A percentile compares a stretch with the other conserved stretches of the same genome.
phyloP scores from a whole-genome alignment of 2,888 invertebrate genomes.

The Macrophya alboannulata region DNA sequence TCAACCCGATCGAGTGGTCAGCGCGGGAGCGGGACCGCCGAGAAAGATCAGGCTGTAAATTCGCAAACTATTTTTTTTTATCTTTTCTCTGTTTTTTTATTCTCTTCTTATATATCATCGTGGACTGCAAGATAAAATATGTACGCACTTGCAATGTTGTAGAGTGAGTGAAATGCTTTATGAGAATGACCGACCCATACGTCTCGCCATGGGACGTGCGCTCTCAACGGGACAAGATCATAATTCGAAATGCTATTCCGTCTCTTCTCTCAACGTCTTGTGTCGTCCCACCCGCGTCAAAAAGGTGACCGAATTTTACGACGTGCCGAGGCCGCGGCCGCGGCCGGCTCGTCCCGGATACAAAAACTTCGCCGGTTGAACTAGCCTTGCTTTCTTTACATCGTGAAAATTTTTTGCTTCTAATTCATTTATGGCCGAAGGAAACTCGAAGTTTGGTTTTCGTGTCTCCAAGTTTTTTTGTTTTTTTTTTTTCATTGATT shows the following conservation, averaged over 20 bases:
- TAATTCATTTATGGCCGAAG: neutral
- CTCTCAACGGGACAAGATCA: conserved; percentile 51
- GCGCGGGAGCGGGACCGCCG: neutral
- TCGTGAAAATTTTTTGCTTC: neutral
- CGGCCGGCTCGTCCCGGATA: conserved; percentile 22
- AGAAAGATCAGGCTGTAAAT: conserved; percentile 35
- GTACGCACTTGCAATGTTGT: conserved; percentile 54
- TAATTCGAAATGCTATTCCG: conserved; percentile 52
- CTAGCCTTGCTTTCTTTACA: neutral
- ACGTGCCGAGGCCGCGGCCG: conserved; percentile 34
- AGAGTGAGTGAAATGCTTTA: conserved; percentile 55
- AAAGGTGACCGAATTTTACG: conserved; percentile 48
- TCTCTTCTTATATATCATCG: conserved; percentile 40
- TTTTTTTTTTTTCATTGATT: neutral
- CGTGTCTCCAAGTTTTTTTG: neutral
- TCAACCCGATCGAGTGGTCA: conserved; percentile 20
- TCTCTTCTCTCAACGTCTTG: conserved; percentile 34
- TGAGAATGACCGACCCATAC: conserved; percentile 41
- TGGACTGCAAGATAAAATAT: conserved; percentile 48
- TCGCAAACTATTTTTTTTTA: conserved; percentile 37
- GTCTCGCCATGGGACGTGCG: conserved; percentile 55
- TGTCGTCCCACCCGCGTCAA: conserved; percentile 43
- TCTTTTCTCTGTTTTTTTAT: neutral
- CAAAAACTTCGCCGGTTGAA: conserved; percentile 29
- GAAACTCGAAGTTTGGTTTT: neutral